These are phyloP conservation scores for Vanessa atalanta DNA, from an alignment of 1,140 invertebrate species.

Conservation along the genomic window DNA sequence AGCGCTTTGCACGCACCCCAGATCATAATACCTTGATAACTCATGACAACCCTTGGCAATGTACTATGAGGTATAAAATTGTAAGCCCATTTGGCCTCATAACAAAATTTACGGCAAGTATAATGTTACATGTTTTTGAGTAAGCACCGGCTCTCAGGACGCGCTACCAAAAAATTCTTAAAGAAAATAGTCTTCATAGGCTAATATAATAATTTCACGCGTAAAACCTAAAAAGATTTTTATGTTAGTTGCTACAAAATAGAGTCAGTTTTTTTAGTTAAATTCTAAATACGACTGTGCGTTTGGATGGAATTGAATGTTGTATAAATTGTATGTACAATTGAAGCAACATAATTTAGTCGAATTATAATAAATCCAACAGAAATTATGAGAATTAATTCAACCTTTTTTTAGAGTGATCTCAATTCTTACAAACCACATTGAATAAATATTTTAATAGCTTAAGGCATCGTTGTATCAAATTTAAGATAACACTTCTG, in stretches of 20 bases:
- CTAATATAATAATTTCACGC: neutral
- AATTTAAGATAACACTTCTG: too few species aligned
- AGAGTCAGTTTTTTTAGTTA: too few species aligned
- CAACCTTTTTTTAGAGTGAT: too few species aligned
- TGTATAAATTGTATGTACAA: too few species aligned
- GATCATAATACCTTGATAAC: slow-evolving; percentile 39
- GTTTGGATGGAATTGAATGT: too few species aligned
- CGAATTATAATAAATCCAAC: too few species aligned
- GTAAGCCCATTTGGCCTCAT: slow-evolving; percentile 37
- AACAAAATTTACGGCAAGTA: slow-evolving; percentile 36
- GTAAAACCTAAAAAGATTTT: neutral
- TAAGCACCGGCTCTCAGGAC: slow-evolving; percentile 20
- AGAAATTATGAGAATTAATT: too few species aligned
- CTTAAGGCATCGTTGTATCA: too few species aligned
- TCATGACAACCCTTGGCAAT: slow-evolving; percentile 36
- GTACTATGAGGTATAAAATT: slow-evolving; percentile 34
- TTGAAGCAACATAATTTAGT: too few species aligned
- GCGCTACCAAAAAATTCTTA: neutral
- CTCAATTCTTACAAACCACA: too few species aligned
- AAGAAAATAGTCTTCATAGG: slow-evolving; percentile 3
- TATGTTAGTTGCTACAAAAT: neutral
- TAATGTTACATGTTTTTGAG: slow-evolving; percentile 34
- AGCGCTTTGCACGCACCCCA: slow-evolving; percentile 27
- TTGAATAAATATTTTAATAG: too few species aligned
- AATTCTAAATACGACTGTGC: too few species aligned